Evolutionary conservation across 2,113 vertebrate genomes (phyloP).

Genomic region (Colistium nudipinnis): DNA sequence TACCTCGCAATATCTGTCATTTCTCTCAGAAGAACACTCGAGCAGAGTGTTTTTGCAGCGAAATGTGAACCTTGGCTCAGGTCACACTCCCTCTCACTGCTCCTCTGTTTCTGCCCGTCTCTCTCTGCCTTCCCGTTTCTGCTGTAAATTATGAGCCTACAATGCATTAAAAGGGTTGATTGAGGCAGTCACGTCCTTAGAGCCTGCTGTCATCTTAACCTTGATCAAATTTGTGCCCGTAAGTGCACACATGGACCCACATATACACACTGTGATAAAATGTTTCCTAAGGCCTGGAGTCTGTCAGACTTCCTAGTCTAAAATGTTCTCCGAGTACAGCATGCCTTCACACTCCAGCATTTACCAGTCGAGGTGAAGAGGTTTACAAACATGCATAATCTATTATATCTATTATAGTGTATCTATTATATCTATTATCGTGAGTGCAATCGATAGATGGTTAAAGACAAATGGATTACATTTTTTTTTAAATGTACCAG

Average conservation of each 20-base stretch:
- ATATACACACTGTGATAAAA: constrained; percentile 42
- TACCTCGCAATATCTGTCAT: constrained; percentile 68
- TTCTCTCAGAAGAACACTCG: constrained; percentile 49
- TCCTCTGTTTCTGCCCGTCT: constrained; percentile 47
- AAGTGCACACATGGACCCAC: constrained; percentile 12
- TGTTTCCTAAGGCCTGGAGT: constrained; percentile 63
- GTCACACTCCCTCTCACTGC: constrained; percentile 60
- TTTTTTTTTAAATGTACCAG: constrained; percentile 12
- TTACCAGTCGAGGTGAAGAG: constrained; percentile 48
- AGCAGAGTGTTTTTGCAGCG: constrained; percentile 61
- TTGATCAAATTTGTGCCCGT: constrained; percentile 46
- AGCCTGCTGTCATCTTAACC: constrained; percentile 34
- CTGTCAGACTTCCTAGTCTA: constrained; percentile 42
- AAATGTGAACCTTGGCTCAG: constrained; percentile 62
- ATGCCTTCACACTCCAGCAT: constrained; percentile 67
- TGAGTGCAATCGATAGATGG: neutral
- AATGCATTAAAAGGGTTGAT: constrained; percentile 62
- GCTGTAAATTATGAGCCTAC: constrained; percentile 53
- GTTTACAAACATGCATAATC: constrained; percentile 36
- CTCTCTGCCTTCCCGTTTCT: constrained; percentile 28
- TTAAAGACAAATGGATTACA: constrained; percentile 10
- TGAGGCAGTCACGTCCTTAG: constrained; percentile 57
- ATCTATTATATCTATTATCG: neutral
- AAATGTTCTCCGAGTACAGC: constrained; percentile 38
- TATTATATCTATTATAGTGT: too few species aligned